Conservation (phyloP, 2,113 vertebrate species). For the Phaetusa simplex region DNA sequence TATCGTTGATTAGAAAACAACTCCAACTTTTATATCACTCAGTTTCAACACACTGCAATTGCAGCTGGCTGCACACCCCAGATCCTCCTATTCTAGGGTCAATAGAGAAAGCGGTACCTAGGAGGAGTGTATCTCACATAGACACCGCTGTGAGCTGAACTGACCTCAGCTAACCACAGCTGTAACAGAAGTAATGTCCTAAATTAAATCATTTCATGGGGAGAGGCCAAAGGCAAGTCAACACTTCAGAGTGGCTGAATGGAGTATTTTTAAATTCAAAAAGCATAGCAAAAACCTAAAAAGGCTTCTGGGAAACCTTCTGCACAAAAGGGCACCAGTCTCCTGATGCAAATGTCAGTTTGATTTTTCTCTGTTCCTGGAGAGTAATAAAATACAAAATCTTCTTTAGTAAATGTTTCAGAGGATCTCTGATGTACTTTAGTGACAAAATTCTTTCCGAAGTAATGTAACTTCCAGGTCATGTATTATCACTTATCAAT, state of each 20-base stretch:
- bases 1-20: neutral
- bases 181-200: neutral
- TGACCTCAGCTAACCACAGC: neutral
- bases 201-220: neutral
- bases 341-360: neutral
- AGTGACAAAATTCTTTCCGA: neutral
- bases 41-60: neutral
- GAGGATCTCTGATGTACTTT: neutral
- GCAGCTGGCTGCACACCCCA: neutral
- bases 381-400: neutral
- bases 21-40: neutral
- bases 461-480: neutral
- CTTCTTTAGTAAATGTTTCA: neutral
- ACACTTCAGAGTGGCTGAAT: neutral
- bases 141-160: too few species aligned
- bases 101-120: neutral
- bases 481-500: neutral
- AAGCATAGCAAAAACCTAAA: neutral
- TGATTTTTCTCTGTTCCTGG: neutral
- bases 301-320: neutral
- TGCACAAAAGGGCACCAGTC: neutral
- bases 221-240: neutral
- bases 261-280: neutral
- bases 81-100: neutral
- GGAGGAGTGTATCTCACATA: neutral